Evolutionary conservation across 35 echinoderm and acorn worm genomes (phyloP).

Genomic region (Apostichopus californicus): DNA sequence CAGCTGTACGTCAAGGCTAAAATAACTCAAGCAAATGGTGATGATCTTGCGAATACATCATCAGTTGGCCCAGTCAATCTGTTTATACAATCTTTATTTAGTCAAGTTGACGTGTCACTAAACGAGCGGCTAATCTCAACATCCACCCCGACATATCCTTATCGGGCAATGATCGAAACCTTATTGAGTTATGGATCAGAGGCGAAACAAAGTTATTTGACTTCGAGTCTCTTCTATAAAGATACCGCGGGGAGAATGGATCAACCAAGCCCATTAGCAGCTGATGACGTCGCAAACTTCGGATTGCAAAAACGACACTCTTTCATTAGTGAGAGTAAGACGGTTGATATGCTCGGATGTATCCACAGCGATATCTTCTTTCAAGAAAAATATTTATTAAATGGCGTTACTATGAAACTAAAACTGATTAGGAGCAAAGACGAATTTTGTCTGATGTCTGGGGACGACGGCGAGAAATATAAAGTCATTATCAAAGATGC

Average conservation of each 20-base stretch:
- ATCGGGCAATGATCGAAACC: slow-evolving; percentile 68
- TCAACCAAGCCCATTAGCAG: slow-evolving; percentile 8
- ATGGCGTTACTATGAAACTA: slow-evolving; percentile 37
- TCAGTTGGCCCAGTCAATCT: slow-evolving; percentile 66
- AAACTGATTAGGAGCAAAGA: slow-evolving; percentile 54
- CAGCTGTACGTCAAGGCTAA: slow-evolving; percentile 50
- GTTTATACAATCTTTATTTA: slow-evolving; percentile 70
- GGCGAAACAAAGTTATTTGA: slow-evolving; percentile 65
- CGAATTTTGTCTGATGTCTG: slow-evolving; percentile 67
- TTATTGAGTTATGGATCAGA: slow-evolving; percentile 65
- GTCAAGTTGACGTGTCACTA: slow-evolving; percentile 65
- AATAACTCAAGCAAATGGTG: slow-evolving; percentile 16
- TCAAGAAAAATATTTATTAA: slow-evolving; percentile 62
- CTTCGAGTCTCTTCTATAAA: slow-evolving; percentile 60
- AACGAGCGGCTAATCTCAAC: slow-evolving; percentile 51
- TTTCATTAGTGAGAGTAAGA: slow-evolving; percentile 49
- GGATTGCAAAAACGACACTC: slow-evolving; percentile 49
- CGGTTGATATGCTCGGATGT: slow-evolving; percentile 62
- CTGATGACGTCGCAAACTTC: slow-evolving; percentile 17
- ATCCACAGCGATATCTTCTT: slow-evolving; percentile 78
- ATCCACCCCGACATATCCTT: slow-evolving; percentile 54
- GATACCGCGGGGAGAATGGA: slow-evolving; percentile 59
- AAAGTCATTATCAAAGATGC: slow-evolving; percentile 49
- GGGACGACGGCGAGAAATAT: slow-evolving; percentile 8
- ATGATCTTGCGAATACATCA: not conserved